Evolutionary conservation across 2,797 vertebrate species (phyloP).

Genomic region (Helicolenus hilgendorfi): DNA sequence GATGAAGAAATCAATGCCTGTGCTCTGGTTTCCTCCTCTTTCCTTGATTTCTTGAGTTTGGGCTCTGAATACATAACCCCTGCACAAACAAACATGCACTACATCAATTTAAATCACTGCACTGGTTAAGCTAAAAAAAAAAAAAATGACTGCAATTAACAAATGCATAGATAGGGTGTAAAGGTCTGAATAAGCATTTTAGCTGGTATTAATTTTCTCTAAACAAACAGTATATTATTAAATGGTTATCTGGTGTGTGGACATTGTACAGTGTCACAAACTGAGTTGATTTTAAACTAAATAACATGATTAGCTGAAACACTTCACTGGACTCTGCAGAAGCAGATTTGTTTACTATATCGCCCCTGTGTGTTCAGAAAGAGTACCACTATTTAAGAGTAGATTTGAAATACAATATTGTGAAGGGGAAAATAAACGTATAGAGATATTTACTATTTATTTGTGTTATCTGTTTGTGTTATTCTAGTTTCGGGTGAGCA

Average conservation of each 20-base stretch:
- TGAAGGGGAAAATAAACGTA: background rate
- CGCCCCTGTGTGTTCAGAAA: conserved; percentile 29
- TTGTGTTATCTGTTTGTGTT: background rate
- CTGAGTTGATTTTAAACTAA: background rate
- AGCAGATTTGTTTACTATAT: background rate
- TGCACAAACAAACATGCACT: conserved; percentile 65
- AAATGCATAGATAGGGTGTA: background rate
- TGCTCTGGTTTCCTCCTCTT: conserved; percentile 94
- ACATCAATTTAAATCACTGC: background rate
- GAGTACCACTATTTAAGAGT: background rate
- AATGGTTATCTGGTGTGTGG: background rate
- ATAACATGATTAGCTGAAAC: background rate
- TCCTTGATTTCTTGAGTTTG: conserved; percentile 96
- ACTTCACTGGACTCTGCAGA: background rate
- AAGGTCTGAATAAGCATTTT: background rate
- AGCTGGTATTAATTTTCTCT: background rate
- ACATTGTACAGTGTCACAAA: background rate
- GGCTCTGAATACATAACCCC: conserved; percentile 93
- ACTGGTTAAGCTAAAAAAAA: background rate
- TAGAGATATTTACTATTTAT: background rate
- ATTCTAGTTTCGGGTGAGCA: too few species aligned
- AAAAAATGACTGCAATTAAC: background rate
- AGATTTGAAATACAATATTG: background rate
- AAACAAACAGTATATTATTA: background rate
- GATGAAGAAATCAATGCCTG: conserved; percentile 96